Evolutionary conservation across 2,797 vertebrate genomes (phyloP).

Genomic region (Coluber constrictor): DNA sequence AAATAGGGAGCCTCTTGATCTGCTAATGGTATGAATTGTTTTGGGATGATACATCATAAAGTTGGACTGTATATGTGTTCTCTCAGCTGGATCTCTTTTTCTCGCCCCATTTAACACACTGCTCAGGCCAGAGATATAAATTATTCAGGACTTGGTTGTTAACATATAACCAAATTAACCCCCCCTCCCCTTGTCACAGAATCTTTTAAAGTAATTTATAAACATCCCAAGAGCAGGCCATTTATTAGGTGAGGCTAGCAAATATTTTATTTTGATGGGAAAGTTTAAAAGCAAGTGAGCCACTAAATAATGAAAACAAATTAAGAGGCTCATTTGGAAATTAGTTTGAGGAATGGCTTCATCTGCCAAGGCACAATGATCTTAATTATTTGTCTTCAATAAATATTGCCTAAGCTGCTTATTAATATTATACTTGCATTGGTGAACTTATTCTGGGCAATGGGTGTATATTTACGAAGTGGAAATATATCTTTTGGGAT

Average conservation of each 20-base stretch:
- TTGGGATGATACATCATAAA: not conserved
- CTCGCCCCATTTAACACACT: slow-evolving; percentile 43
- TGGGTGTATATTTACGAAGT: slow-evolving; percentile 11
- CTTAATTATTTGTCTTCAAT: slow-evolving; percentile 33
- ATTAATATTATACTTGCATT: not conserved
- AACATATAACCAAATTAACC: slow-evolving; percentile 61
- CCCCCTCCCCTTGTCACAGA: slow-evolving; percentile 29
- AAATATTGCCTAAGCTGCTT: not conserved
- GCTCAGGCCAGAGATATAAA: slow-evolving; percentile 45
- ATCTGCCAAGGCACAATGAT: slow-evolving; percentile 46
- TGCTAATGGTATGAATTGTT: not conserved
- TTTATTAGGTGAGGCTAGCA: slow-evolving; percentile 54
- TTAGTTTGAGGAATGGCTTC: slow-evolving; percentile 63
- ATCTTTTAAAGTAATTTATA: slow-evolving; percentile 64
- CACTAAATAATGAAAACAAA: slow-evolving; percentile 67
- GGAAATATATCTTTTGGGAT: slow-evolving; percentile 16
- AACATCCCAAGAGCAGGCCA: slow-evolving; percentile 53
- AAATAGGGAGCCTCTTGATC: not conserved
- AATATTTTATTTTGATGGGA: slow-evolving; percentile 62
- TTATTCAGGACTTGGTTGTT: slow-evolving; percentile 45
- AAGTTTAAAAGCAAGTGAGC: slow-evolving; percentile 50
- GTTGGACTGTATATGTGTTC: not conserved
- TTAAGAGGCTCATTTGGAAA: slow-evolving; percentile 63
- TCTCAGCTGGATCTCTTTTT: slow-evolving; percentile 39
- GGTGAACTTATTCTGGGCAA: not conserved